Base-by-base conservation (phyloP, 1,140 invertebrate species). In the Yoshiicerus persimilis region DNA sequence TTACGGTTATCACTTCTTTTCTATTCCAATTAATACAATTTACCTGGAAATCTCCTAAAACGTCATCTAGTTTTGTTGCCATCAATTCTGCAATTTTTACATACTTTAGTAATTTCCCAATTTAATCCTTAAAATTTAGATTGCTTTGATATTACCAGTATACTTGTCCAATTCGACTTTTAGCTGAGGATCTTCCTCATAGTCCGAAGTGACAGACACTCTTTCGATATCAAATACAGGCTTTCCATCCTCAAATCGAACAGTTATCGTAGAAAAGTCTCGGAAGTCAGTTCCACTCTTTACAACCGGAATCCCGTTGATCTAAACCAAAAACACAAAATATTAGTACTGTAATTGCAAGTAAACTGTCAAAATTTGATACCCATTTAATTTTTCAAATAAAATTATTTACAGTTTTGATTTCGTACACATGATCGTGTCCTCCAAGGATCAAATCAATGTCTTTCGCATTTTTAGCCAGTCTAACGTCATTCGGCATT, bases 221-320 rank as follows among this genome's bases (percentile, higher is more conserved):
- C 95, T 94, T 88, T 96, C 93, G 32, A 97, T 94, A 77, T 95
- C 93, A 9, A 97, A 93, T 75, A 94, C 92, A n/a, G 92, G 91
- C 66, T 92, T 90, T 56, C 92, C 92, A n/a, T 92, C 92, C 38
- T 93, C 93, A 91, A 96, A 95, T 86, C 93, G 94, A 4, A 98
- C 93, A 3, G 94, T 95, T 32, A 97, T 95, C 91, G 96, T 95
- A 64, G 96, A 97, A 91, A 98, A 96, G 91, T 98, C 95, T 84
- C 96, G 93, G 92, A 98, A 98, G 92, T 98, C 97, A 39, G 97
- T 97, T 5, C 97, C 97, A 92, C 96, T 97, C 92, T 98, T 98
- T 3, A 98, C 94, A 84, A 98, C 94, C 91, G 95, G 95, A 91
- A 95, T 96, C 23, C 95, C 95, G 93, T 97, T 97, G 10, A 97